Evolutionary conservation across 1,140 invertebrate species (phyloP).

Genomic region (Ridgeia piscesae): DNA sequence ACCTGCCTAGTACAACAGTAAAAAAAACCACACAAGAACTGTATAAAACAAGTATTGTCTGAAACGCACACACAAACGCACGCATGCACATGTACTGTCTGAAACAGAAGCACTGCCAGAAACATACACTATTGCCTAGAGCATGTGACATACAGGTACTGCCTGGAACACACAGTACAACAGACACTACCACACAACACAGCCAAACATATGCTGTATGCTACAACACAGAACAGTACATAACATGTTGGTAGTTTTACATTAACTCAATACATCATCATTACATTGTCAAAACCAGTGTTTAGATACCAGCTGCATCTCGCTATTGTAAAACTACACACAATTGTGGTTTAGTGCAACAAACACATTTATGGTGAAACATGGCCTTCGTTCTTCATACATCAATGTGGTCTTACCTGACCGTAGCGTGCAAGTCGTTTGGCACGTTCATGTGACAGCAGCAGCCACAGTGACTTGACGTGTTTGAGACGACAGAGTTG

Average conservation of each 20-base stretch:
- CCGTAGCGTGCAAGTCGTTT: constrained; percentile 23
- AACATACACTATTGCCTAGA: not conserved
- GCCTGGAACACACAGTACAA: not conserved
- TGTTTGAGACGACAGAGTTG: constrained; percentile 37
- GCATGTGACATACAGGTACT: not conserved
- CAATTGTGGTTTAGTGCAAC: constrained; percentile 5
- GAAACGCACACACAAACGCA: not conserved
- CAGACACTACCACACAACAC: not conserved
- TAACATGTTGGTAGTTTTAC: not conserved
- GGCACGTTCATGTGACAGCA: constrained; percentile 36
- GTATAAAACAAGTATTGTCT: not conserved
- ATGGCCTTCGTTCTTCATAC: not conserved
- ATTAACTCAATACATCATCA: not conserved
- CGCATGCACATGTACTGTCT: not conserved
- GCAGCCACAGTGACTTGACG: constrained; percentile 40
- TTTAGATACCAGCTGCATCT: constrained; percentile 9
- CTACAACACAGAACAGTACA: not conserved
- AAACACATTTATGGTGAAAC: not conserved
- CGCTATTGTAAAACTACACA: constrained; percentile 21
- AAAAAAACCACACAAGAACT: not conserved
- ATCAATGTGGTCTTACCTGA: constrained; percentile 23
- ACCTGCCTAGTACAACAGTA: not conserved
- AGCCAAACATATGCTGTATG: not conserved
- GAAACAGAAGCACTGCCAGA: not conserved
- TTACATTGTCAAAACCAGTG: not conserved